Conservation (phyloP, 2,797 vertebrate species). For the Anisognathus igniventris region DNA sequence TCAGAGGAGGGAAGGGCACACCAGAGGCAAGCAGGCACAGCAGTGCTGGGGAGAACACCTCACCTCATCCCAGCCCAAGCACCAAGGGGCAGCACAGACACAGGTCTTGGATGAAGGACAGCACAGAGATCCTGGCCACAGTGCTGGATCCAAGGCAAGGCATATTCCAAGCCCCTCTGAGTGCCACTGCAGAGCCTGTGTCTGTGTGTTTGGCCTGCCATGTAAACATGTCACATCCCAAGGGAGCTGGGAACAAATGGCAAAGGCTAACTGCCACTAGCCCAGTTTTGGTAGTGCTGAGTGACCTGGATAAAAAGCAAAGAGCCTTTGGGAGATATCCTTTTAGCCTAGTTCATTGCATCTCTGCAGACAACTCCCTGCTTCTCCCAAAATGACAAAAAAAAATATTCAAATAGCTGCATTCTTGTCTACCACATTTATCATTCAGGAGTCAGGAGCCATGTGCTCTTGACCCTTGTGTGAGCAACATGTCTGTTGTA, state of each 20-base stretch:
- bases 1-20: background rate
- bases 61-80: accelerated
- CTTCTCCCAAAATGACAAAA: background rate
- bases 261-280: background rate
- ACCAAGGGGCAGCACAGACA: background rate
- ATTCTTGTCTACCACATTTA: background rate
- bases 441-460: background rate
- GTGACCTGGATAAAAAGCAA: slow-evolving; percentile 1
- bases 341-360: background rate
- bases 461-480: background rate
- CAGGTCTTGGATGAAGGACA: background rate
- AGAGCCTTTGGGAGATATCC: background rate
- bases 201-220: background rate
- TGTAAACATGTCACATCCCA: background rate
- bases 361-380: background rate
- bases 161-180: background rate
- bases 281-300: background rate
- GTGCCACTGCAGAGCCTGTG: accelerated
- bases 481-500: background rate
- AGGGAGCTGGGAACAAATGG: background rate
- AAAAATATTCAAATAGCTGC: background rate
- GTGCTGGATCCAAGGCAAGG: background rate
- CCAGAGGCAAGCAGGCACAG: background rate
- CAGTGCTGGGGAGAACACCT: background rate
- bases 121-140: background rate